A percentile compares a stretch with the other conserved stretches of the same genome.
Evolutionary conservation across 2,113 vertebrate species (phyloP).

Genomic region (Carassius gibelio): DNA sequence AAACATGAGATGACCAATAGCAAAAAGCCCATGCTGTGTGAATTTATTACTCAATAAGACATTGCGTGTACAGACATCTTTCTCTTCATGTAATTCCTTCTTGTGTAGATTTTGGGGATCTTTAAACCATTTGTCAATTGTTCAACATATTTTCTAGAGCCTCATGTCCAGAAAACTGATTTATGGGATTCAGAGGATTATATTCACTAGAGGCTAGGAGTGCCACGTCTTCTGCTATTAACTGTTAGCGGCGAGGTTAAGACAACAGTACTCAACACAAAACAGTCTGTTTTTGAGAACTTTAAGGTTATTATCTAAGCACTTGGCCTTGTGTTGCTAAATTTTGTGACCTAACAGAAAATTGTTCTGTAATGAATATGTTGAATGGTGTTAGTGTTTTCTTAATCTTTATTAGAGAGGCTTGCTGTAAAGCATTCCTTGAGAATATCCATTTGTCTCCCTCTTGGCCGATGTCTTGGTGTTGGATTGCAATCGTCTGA

Average conservation of each 20-base stretch:
- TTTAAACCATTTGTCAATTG: constrained; percentile 16
- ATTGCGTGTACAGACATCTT: background rate
- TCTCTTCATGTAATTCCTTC: background rate
- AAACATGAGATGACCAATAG: background rate
- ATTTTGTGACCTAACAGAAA: constrained; percentile 4
- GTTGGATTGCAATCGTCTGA: constrained; percentile 23
- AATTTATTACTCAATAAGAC: background rate
- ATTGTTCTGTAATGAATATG: constrained; percentile 10
- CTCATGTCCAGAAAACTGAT: constrained; percentile 23
- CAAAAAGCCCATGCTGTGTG: background rate
- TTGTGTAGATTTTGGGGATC: background rate
- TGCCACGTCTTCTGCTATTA: constrained; percentile 3
- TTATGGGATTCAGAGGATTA: constrained; percentile 3
- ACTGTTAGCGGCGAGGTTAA: background rate
- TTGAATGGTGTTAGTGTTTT: constrained; percentile 8
- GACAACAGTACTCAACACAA: background rate
- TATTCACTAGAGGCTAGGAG: constrained; percentile 6
- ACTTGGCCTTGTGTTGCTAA: constrained; percentile 8
- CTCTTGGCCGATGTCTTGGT: background rate
- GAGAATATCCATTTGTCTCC: constrained; percentile 30
- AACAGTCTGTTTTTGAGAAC: background rate
- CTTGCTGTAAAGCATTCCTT: constrained; percentile 10
- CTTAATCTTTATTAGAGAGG: constrained; percentile 18
- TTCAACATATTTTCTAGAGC: constrained; percentile 22
- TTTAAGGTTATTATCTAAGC: background rate